Evolutionary conservation across 1,140 invertebrate genomes (phyloP).

Genomic region (Vollenhovia emeryi): DNA sequence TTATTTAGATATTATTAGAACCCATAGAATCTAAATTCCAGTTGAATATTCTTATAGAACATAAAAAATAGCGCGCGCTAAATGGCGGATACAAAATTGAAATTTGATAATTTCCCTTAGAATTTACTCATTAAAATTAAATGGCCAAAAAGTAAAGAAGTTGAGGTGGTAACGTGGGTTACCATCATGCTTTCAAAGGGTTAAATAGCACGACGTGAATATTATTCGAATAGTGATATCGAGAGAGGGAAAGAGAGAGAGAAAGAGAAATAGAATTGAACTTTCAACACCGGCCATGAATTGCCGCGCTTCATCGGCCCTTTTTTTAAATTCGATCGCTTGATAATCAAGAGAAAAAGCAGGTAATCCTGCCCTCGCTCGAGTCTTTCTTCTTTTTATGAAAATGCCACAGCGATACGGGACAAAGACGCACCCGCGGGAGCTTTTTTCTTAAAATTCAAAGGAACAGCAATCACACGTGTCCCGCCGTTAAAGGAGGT

Average conservation of each 20-base stretch:
- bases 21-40: too few species aligned
- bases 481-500: slow-evolving; percentile 38
- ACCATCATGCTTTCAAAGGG: too few species aligned
- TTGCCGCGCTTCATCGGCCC: neutral
- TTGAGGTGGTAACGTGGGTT: too few species aligned
- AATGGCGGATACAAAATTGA: too few species aligned
- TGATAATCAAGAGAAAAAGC: slow-evolving; percentile 20
- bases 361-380: neutral
- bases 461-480: slow-evolving; percentile 53
- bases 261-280: neutral
- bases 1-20: too few species aligned
- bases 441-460: slow-evolving; percentile 59
- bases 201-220: neutral
- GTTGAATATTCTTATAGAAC: too few species aligned
- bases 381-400: slow-evolving; percentile 7
- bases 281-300: neutral
- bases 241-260: neutral
- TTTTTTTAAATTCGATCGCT: neutral
- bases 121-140: too few species aligned
- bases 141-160: too few species aligned
- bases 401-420: slow-evolving; percentile 1
- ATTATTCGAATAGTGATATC: slow-evolving; percentile 1
- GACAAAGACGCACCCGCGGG: slow-evolving; percentile 26
- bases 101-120: too few species aligned
- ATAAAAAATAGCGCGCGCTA: too few species aligned